Base-by-base conservation (phyloP, 2,113 vertebrate species). In the Neolamprologus hecqui region DNA sequence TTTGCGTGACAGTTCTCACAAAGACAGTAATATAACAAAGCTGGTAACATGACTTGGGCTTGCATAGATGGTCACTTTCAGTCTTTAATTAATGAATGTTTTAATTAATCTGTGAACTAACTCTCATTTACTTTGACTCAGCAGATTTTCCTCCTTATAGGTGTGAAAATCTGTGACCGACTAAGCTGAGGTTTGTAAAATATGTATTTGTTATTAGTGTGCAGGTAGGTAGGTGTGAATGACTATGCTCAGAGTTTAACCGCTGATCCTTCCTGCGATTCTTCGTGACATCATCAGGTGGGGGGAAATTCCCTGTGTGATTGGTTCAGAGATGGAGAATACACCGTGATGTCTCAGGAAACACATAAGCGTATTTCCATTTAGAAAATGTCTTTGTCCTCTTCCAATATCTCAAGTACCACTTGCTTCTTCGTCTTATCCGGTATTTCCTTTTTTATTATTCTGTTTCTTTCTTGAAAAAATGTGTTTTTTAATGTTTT, bases 261-360 rank as follows among this genome's bases (percentile, higher is more conserved):
- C 55, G 21, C 84, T 6, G 15, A 28, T 57, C 21, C 57, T 6
- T 63, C 40, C 33, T 73, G 33, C 40, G 17, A 57, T 40, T 23
- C 31, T 85, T 42, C 35, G 23, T 83, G 31, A 45, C 84, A 58
- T 86, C 65, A 90, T 2, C 9, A 49, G 13, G 6, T 7, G 19
- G 40, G 81, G 88, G 93, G 90, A 89, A 86, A 92, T 11, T 82
- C 81, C 93, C 92, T 37, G 5, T 45, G 2, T 51, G 80, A 94
- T 90, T 94, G 92, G 89, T 81, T 45, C 6, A 87, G 55, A 54
- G 49, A 19, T 5, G 75, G 87, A 81, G 57, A 83, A 28, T 65
- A 79, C 65, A 19, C 86, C 82, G 8, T 21, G 21, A 82, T 63
- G 84, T 89, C 84, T 86, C 80, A 55, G 70, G 8, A 65, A 57